Conservation (phyloP, 1,140 invertebrate genomes). For the Musca domestica region DNA sequence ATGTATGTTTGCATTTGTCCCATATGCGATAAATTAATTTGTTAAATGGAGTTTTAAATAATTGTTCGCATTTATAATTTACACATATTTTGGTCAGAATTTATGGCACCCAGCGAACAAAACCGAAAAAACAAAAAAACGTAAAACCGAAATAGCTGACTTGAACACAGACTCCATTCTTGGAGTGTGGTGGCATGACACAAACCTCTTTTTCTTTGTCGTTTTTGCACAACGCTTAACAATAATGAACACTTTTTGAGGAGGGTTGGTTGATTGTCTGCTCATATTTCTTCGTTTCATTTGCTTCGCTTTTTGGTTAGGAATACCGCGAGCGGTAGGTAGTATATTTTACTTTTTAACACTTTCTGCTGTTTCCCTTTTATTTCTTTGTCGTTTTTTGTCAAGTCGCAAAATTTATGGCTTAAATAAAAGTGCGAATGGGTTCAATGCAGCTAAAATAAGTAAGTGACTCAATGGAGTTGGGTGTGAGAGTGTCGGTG, state of each 20-base stretch:
- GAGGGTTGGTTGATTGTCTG: conserved; percentile 18
- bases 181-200: too few relatives aligned
- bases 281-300: background rate
- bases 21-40: conserved; percentile 40
- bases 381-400: conserved; percentile 3
- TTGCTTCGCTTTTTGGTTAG: background rate
- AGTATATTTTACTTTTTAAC: conserved; percentile 2
- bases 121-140: too few relatives aligned
- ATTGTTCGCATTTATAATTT: conserved; percentile 55
- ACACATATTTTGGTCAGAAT: conserved; percentile 51
- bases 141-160: too few relatives aligned
- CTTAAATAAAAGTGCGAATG: conserved; percentile 10
- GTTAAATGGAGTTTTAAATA: conserved; percentile 55
- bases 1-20: background rate
- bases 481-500: too few relatives aligned
- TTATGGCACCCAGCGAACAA: conserved; percentile 35
- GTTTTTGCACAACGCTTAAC: too few relatives aligned
- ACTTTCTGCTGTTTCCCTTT: background rate
- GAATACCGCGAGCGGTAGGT: background rate
- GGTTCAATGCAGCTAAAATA: conserved; percentile 1
- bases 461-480: too few relatives aligned
- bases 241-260: background rate
- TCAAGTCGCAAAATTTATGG: conserved; percentile 4
- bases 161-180: too few relatives aligned
- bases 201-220: too few relatives aligned